Percentiles rank a stretch among this genome's conserved stretches.
phyloP scores from a whole-genome alignment of 2,888 invertebrate species.

The Polyommatus icarus region DNA sequence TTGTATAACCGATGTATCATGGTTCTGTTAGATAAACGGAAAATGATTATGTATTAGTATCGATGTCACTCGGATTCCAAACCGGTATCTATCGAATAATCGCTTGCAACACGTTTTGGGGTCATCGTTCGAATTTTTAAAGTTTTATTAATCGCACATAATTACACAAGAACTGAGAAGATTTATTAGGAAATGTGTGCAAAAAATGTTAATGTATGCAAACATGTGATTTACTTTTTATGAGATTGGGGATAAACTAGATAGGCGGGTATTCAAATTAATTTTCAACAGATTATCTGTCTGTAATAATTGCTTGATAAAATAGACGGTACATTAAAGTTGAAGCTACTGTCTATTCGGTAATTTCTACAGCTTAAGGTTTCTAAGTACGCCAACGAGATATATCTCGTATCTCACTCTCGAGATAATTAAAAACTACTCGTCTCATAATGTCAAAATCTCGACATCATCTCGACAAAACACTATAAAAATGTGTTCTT shows the following conservation, averaged over 20 bases:
- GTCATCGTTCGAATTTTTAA: conserved; percentile 35
- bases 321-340: too few relatives aligned
- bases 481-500: too few relatives aligned
- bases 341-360: too few relatives aligned
- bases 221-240: conserved; percentile 14
- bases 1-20: background rate
- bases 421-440: too few relatives aligned
- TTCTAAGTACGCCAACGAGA: too few relatives aligned
- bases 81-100: conserved; percentile 52
- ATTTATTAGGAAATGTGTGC: background rate
- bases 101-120: conserved; percentile 42
- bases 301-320: background rate
- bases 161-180: conserved; percentile 6
- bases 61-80: conserved; percentile 48
- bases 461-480: too few relatives aligned
- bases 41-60: conserved; percentile 38
- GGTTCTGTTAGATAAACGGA: background rate
- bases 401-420: too few relatives aligned
- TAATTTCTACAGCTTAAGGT: too few relatives aligned
- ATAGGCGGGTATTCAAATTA: conserved; percentile 10
- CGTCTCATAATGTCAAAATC: too few relatives aligned
- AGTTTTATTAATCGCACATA: conserved; percentile 27
- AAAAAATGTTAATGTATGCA: conserved; percentile 9
- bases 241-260: background rate
- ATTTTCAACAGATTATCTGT: background rate